phyloP scores from a whole-genome alignment of 2,888 invertebrate species.

The Leucozona laternaria region DNA sequence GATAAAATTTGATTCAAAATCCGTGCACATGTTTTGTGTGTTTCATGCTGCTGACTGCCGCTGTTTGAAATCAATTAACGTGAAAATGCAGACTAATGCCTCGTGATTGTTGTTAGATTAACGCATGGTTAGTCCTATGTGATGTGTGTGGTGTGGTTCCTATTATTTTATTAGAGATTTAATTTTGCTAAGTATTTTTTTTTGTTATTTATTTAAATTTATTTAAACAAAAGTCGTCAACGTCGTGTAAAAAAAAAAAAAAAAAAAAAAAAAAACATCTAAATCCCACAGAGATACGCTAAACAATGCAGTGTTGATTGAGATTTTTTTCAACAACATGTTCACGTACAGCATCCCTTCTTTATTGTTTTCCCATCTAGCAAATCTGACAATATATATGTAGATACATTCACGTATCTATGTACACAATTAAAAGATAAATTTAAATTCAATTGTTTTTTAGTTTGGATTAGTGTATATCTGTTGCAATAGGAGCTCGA shows the following conservation, averaged over 20 bases:
- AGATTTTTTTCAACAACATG: conserved; percentile 26
- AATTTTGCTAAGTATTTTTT: conserved; percentile 6
- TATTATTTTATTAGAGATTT: conserved; percentile 22
- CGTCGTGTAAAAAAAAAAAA: conserved; percentile 21
- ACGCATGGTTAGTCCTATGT: conserved; percentile 66
- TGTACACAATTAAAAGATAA: neutral
- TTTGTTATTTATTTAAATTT: conserved; percentile 26
- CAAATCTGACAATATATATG: conserved; percentile 5
- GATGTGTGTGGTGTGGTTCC: conserved; percentile 49
- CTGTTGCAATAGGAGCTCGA: conserved; percentile 3
- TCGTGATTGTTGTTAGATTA: conserved; percentile 68
- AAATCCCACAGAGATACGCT: conserved; percentile 50
- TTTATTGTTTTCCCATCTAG: conserved; percentile 26
- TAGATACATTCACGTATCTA: neutral
- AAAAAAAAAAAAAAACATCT: conserved; percentile 12
- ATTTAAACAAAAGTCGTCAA: conserved; percentile 6
- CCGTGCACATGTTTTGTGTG: conserved; percentile 60
- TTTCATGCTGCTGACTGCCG: conserved; percentile 15
- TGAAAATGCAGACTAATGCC: conserved; percentile 67
- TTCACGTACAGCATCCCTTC: conserved; percentile 3
- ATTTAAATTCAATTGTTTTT: conserved; percentile 13
- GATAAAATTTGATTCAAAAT: conserved; percentile 27
- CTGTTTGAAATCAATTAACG: conserved; percentile 73
- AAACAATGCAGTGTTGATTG: conserved; percentile 61
- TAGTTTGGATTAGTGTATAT: neutral